phyloP scores from a whole-genome alignment of 2,797 vertebrate species.

The Pangasius mekongensis region DNA sequence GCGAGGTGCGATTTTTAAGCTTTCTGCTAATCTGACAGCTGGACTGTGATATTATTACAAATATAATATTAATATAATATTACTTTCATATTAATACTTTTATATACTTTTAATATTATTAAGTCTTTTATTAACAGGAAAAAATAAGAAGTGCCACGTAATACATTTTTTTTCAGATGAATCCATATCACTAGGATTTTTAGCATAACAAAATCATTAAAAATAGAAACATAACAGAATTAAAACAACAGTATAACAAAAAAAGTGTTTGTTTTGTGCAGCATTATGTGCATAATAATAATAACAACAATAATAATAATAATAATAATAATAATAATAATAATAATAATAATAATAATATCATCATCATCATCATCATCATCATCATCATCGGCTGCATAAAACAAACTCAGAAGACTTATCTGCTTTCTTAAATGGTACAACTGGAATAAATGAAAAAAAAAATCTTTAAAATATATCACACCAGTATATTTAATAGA shows the following conservation, averaged over 20 bases:
- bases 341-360: not conserved
- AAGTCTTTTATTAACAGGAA: not conserved
- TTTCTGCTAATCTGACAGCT: not conserved
- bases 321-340: not conserved
- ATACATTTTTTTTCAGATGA: not conserved
- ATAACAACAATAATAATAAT: not conserved
- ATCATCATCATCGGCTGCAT: not conserved
- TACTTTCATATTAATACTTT: not conserved
- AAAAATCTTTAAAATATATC: not conserved
- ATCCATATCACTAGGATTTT: not conserved
- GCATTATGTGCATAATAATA: not conserved
- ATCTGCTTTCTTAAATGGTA: not conserved
- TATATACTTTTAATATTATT: not conserved
- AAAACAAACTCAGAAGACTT: not conserved
- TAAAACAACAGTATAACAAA: not conserved
- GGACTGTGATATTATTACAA: not conserved
- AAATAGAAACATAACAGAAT: not conserved
- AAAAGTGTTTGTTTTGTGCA: not conserved
- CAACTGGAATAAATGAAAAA: not conserved
- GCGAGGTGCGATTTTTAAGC: constrained; percentile 1
- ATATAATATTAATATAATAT: not conserved
- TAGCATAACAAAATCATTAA: not conserved
- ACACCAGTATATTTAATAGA: not conserved
- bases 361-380: not conserved
- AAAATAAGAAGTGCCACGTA: not conserved